A percentile compares a stretch with the other conserved stretches of the same genome.
Evolutionary conservation across 2,113 vertebrate genomes (phyloP).

Genomic region (Laterallus jamaicensis): DNA sequence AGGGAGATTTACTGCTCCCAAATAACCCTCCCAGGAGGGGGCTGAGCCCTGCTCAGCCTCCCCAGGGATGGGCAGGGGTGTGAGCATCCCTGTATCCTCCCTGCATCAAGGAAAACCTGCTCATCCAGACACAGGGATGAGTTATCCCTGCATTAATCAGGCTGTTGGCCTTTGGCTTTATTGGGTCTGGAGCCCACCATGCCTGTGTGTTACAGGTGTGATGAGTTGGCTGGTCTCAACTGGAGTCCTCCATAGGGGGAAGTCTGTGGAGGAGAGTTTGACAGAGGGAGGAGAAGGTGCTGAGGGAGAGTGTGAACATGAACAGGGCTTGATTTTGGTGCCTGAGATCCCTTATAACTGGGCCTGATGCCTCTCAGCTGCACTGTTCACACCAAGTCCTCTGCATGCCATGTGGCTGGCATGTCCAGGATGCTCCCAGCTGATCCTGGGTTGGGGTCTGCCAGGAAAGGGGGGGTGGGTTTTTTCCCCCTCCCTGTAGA

Average conservation of each 20-base stretch:
- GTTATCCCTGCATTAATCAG: background rate
- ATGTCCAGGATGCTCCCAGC: background rate
- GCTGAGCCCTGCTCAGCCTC: background rate
- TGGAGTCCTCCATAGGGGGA: accelerated
- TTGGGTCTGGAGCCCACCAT: background rate
- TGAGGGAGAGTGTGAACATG: background rate
- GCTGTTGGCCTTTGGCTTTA: accelerated
- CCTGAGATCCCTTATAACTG: accelerated
- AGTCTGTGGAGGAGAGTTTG: background rate
- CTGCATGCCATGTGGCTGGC: accelerated
- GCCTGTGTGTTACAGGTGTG: background rate
- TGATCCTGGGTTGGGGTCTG: background rate
- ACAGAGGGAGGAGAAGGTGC: background rate
- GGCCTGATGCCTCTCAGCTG: background rate
- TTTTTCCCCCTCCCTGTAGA: background rate
- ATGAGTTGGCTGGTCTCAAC: background rate
- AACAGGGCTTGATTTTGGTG: background rate
- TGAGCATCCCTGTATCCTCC: background rate
- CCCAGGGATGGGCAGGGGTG: background rate
- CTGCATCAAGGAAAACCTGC: background rate
- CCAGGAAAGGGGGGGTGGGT: accelerated
- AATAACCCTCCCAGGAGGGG: background rate
- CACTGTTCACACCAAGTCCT: background rate
- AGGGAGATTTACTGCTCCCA: background rate
- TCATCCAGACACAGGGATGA: accelerated